Conservation (phyloP, 2,888 invertebrate species). For the Caenorhabditis sulstoni region DNA sequence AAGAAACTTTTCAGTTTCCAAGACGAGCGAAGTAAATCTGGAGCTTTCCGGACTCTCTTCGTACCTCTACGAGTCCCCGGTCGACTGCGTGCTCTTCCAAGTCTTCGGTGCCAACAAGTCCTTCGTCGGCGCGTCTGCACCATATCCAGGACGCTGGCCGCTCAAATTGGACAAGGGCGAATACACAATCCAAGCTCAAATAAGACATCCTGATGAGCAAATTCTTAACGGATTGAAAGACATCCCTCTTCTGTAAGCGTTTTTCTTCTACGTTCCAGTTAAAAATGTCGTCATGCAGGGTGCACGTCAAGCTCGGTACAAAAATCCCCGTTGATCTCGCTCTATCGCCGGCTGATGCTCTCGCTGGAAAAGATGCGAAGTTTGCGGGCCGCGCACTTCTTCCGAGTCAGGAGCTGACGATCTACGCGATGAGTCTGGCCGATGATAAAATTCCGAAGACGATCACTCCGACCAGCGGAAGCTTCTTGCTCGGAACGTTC, state of each 20-base stretch:
- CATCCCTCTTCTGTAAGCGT: conserved; percentile 82
- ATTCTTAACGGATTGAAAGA: conserved; percentile 91
- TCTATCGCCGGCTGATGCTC: conserved; percentile 85
- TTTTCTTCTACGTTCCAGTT: neutral
- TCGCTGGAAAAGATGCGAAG: conserved; percentile 84
- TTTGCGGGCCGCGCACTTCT: conserved; percentile 83
- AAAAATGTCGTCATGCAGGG: conserved; percentile 37
- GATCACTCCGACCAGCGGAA: conserved; percentile 51
- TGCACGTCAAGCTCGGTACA: conserved; percentile 86
- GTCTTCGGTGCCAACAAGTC: conserved; percentile 93
- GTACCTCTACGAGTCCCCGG: conserved; percentile 94
- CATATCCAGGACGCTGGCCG: conserved; percentile 90
- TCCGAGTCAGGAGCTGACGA: conserved; percentile 85
- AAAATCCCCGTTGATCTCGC: conserved; percentile 89
- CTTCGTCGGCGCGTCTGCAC: conserved; percentile 90
- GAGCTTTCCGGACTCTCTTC: conserved; percentile 89
- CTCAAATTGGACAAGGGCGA: conserved; percentile 96
- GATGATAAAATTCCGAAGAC: conserved; percentile 86
- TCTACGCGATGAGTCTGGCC: conserved; percentile 88
- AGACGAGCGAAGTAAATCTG: conserved; percentile 67
- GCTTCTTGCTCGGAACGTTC: conserved; percentile 54
- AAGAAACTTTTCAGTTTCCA: conserved; percentile 69
- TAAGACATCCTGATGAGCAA: conserved; percentile 92
- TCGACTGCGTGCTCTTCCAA: conserved; percentile 94
- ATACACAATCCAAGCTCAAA: conserved; percentile 89